Conservation (phyloP, 2,113 vertebrate genomes). For the Sminthopsis crassicaudata region DNA sequence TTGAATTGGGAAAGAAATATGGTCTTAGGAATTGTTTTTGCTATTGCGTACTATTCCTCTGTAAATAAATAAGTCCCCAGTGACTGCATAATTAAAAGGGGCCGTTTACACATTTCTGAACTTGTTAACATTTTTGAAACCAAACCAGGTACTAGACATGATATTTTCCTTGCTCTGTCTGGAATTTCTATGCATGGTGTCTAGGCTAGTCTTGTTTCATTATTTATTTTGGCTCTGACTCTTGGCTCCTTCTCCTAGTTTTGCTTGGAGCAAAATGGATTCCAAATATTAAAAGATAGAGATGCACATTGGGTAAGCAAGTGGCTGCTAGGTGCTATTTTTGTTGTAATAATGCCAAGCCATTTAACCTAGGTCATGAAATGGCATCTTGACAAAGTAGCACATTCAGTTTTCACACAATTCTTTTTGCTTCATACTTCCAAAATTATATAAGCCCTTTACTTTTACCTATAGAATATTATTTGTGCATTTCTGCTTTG, state of each 20-base stretch:
- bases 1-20: conserved; percentile 56
- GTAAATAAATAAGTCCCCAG: conserved; percentile 40
- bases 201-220: conserved; percentile 53
- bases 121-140: conserved; percentile 66
- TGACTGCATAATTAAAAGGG: conserved; percentile 52
- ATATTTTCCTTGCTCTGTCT: conserved; percentile 63
- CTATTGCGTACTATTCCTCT: neutral
- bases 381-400: neutral
- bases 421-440: neutral
- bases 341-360: neutral
- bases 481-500: neutral
- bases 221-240: conserved; percentile 70
- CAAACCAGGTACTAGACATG: conserved; percentile 61
- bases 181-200: conserved; percentile 55
- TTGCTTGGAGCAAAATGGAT: conserved; percentile 60
- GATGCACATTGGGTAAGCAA: conserved; percentile 13
- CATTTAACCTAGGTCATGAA: neutral
- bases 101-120: conserved; percentile 61
- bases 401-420: neutral
- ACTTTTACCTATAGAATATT: neutral
- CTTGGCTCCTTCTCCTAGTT: conserved; percentile 61
- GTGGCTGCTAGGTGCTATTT: conserved; percentile 45
- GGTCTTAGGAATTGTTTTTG: conserved; percentile 47
- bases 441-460: neutral
- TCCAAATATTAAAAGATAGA: conserved; percentile 51